Percentiles rank a stretch among this genome's conserved stretches.
Conservation (phyloP, 2,113 vertebrate species). For the Hippocampus barbouri region DNA sequence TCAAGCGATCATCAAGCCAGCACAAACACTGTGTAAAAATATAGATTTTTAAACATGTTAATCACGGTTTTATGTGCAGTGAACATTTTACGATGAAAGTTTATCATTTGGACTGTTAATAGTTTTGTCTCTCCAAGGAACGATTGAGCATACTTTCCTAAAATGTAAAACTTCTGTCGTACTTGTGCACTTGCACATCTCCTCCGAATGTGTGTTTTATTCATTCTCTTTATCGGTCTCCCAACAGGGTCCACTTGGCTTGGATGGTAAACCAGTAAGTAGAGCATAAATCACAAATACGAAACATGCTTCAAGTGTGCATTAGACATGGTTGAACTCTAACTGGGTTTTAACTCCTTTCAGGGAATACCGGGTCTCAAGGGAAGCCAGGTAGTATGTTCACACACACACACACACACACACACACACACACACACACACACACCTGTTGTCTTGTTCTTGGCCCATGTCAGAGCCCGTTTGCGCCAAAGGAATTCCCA, state of each 20-base stretch:
- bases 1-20: neutral
- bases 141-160: neutral
- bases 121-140: neutral
- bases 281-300: conserved; percentile 7
- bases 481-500: conserved; percentile 6
- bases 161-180: neutral
- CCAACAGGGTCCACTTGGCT: conserved; percentile 85
- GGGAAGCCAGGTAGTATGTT: conserved; percentile 71
- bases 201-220: conserved; percentile 7
- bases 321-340: conserved; percentile 14
- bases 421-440: conserved; percentile 6
- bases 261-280: conserved; percentile 97
- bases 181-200: neutral
- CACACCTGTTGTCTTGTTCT: conserved; percentile 14
- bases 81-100: neutral
- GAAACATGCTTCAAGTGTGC: neutral
- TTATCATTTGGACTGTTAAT: neutral
- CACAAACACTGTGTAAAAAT: neutral
- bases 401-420: conserved; percentile 1
- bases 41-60: neutral
- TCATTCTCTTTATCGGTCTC: conserved; percentile 19
- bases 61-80: neutral
- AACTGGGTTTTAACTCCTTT: conserved; percentile 14
- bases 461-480: neutral
- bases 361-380: conserved; percentile 73